Evolutionary conservation across 2,888 invertebrate species (phyloP), one percentile per base, ranked within the genome.

Genomic region (Tipula helvola): DNA sequence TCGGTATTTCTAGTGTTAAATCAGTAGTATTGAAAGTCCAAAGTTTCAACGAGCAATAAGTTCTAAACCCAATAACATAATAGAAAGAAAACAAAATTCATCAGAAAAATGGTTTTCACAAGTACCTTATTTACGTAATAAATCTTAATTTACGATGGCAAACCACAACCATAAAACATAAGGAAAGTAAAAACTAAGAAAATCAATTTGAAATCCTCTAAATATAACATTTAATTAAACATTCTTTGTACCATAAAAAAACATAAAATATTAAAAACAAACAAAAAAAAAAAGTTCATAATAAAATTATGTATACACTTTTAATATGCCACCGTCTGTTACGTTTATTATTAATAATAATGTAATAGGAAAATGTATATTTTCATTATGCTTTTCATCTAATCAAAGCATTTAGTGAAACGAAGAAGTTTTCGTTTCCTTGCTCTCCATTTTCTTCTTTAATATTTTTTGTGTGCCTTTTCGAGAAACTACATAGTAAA

Each of bases 301-400:
- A 71, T 71, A 71, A 71, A 71, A 71, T 71, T 71, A 71, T 71
- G 71, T 71, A 71, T 71, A 71, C 71, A 71, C 71, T 71, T 71
- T 71, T 71, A 71, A 71, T 71, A 71, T 71, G n/a, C 71, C 71
- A 71, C 71, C 71, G 71, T 71, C 71, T 71, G 71, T 71, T 71
- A 71, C 71, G 18, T 71, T 71, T 71, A 71, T 71, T 71, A 71
- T 71, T 71, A 71, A 71, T 71, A 71, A 28, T 71, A 18, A 28
- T 28, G 71, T 71, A 28, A 71, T 28, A 71, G 71, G 28, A 71
- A 71, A 18, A 52, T 44, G 44, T 44, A 52, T 71, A 13, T 71
- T 71, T 71, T 71, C 71, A 71, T 71, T 71, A 71, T 71, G 71
- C 18, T 71, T 71, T 28, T 71, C 71, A 28, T 71, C 28, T 71